phyloP scores from a whole-genome alignment of 1,140 invertebrate genomes.

The Drosophila simulans region DNA sequence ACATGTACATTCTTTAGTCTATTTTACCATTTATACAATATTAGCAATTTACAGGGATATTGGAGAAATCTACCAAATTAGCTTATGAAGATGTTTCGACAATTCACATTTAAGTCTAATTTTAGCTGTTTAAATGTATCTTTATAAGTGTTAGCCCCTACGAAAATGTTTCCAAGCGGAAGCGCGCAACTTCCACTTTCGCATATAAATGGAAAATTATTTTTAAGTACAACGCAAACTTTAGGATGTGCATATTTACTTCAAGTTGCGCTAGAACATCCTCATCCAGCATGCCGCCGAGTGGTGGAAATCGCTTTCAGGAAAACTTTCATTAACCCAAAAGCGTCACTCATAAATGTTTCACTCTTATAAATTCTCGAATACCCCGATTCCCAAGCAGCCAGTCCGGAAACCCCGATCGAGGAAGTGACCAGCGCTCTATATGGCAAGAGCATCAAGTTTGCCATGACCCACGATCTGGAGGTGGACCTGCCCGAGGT shows the following conservation, averaged over 20 bases:
- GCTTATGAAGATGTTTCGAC: no score
- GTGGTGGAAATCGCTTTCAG: slow-evolving; percentile 3
- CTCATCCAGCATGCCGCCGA: slow-evolving; percentile 14
- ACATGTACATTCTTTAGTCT: no score
- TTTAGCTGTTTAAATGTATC: no score
- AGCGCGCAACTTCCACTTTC: no score
- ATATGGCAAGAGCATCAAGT: slow-evolving; percentile 88
- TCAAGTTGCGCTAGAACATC: slow-evolving; percentile 16
- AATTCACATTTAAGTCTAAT: no score
- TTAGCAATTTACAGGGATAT: no score
- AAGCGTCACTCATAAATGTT: slow-evolving; percentile 45
- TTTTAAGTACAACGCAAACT: not conserved
- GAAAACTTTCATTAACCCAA: slow-evolving; percentile 67
- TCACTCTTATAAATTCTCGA: slow-evolving; percentile 9
- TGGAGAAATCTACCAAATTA: no score
- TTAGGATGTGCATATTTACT: not conserved
- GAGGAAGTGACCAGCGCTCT: slow-evolving; percentile 90
- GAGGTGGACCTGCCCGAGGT: slow-evolving; percentile 89
- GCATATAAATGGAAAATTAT: no score
- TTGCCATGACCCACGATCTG: slow-evolving; percentile 91
- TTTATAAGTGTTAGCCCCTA: no score
- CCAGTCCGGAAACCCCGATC: slow-evolving; percentile 85
- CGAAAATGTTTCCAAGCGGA: no score
- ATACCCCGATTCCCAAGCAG: slow-evolving; percentile 20
- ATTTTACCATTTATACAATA: no score